A percentile compares a stretch with the other conserved stretches of the same genome.
phyloP scores from a whole-genome alignment of 2,797 vertebrate genomes.

The Danio jaintianensis region DNA sequence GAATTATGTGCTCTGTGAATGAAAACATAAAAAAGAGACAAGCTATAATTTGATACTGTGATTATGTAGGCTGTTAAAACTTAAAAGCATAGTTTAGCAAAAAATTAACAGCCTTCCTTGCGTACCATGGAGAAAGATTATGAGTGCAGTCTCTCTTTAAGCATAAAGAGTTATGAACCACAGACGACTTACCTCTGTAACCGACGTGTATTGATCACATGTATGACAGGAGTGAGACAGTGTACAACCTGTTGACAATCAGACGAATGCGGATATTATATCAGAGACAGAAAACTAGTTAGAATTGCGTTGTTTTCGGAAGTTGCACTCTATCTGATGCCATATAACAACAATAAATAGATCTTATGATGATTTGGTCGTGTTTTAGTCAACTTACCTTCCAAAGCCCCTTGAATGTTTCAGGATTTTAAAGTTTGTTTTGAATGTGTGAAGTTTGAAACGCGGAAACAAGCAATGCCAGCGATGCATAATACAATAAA shows the following conservation, averaged over 20 bases:
- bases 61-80: neutral
- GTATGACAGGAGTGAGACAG: neutral
- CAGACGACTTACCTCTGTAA: neutral
- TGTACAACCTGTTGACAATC: conserved; percentile 23
- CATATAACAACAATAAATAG: neutral
- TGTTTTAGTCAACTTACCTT: neutral
- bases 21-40: neutral
- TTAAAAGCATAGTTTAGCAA: neutral
- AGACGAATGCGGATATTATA: conserved; percentile 34
- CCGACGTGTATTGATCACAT: neutral
- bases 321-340: neutral
- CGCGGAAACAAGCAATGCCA: conserved; percentile 1
- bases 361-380: neutral
- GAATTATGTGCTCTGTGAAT: conserved; percentile 17
- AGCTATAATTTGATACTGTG: neutral
- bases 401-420: neutral
- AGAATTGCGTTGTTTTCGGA: neutral
- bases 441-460: neutral
- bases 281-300: neutral
- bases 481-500: neutral
- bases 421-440: conserved; percentile 16
- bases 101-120: neutral
- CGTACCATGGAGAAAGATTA: neutral
- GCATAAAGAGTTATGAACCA: neutral
- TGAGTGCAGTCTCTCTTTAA: neutral